Evolutionary conservation across 1,140 invertebrate genomes (phyloP).

Genomic region (Saccostrea glomerata): DNA sequence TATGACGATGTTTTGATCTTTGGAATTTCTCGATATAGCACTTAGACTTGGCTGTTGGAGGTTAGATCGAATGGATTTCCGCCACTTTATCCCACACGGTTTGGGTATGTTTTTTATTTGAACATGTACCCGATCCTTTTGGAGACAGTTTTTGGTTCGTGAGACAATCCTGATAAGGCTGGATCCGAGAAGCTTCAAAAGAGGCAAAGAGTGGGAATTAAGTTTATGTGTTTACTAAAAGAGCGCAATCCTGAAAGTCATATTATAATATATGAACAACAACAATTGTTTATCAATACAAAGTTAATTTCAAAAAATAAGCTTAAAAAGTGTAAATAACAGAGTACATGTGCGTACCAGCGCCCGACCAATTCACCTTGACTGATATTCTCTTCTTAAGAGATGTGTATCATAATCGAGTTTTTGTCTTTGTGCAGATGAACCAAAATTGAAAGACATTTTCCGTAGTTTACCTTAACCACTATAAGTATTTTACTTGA

Average conservation of each 20-base stretch:
- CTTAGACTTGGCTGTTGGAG: not conserved
- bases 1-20: not conserved
- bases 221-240: not conserved
- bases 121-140: not conserved
- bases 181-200: not conserved
- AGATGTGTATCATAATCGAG: not conserved
- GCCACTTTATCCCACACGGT: not conserved
- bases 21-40: not conserved
- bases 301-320: no score
- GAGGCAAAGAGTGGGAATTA: not conserved
- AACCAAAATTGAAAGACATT: conserved; percentile 26
- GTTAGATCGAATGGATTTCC: not conserved
- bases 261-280: no score
- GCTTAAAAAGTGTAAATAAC: no score
- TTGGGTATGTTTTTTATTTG: not conserved
- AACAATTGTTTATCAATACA: no score
- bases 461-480: conserved; percentile 43
- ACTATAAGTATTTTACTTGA: conserved; percentile 44
- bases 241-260: no score
- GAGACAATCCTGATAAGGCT: not conserved
- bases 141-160: not conserved
- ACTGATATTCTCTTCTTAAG: conserved; percentile 49
- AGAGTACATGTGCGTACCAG: conserved; percentile 38
- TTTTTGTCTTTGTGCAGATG: not conserved
- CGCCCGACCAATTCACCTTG: conserved; percentile 23